Evolutionary conservation across 2,113 vertebrate species (phyloP), one percentile per base, ranked within the genome.

Genomic region (Chinchilla lanigera): DNA sequence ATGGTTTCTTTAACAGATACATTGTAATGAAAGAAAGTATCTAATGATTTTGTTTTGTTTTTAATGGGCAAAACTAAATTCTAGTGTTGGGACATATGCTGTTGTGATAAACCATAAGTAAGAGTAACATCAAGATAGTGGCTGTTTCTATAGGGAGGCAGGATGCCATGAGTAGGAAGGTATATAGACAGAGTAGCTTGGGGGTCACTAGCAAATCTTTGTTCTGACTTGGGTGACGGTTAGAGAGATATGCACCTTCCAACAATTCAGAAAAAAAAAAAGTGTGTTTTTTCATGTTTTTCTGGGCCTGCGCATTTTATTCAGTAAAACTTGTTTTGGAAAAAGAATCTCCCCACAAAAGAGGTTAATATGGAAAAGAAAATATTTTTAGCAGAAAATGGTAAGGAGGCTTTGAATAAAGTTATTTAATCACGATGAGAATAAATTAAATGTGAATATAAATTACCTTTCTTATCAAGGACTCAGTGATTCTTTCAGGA

Each of bases 171-270:
- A 69, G 19, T 24, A 13, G 77, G 50, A 16, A 24, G 52, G 3
- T 7, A 1, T 22, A 2, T 6, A 20, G 4, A 8, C 4, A 5
- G 20, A 7, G 4, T 3, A 5, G 28, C 19, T 82, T 24, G 52
- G 38, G 65, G 20, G 58, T 30, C 83, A 33, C 63, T 82, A 30
- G 28, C 38, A 58, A 71, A 35, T 41, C n/a, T 44, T 47, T 65
- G 11, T 13, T 67, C 56, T 14, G n/a, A 56, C 35, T 10, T 63
- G 17, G 17, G 60, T n/a, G 50, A 24, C 80, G 10, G 30, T 20
- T n/a, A 44, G 38, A 86, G 61, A 44, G 20, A 16, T 28, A 20
- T 47, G 78, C 16, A 50, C 30, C 19, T 30, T 60, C n/a, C 69
- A 22, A 54, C 69, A 30, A 30, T 47, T 71, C 33, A 33, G 58